A percentile compares a stretch with the other conserved stretches of the same genome.
These are phyloP conservation scores for Callaeas wilsoni DNA, from an alignment of 2,113 vertebrate genomes.

Conservation along the genomic window DNA sequence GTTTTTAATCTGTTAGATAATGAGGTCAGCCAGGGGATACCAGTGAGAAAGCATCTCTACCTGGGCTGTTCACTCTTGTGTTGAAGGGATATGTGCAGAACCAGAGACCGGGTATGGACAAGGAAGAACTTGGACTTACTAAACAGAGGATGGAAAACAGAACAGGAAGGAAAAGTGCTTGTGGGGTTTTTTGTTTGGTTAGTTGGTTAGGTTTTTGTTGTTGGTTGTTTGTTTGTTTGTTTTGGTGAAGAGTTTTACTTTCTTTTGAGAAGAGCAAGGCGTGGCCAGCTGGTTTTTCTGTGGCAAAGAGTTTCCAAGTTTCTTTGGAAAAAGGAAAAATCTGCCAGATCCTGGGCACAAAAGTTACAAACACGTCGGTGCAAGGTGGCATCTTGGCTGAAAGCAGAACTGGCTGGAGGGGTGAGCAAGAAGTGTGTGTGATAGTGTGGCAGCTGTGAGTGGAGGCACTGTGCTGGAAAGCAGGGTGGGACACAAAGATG, in stretches of 20 bases:
- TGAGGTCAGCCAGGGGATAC: not conserved
- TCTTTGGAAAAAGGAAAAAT: not conserved
- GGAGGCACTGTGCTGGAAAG: not conserved
- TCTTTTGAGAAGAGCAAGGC: not conserved
- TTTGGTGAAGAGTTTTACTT: not conserved
- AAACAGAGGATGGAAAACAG: not conserved
- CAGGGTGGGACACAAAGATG: not conserved
- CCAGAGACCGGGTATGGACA: not conserved
- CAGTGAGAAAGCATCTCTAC: not conserved
- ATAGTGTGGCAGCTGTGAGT: not conserved
- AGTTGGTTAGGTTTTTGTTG: not conserved
- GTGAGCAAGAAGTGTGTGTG: not conserved
- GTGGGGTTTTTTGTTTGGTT: not conserved
- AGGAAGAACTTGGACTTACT: not conserved
- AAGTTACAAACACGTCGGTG: not conserved
- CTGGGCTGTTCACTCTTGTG: not conserved
- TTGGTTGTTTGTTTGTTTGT: not conserved
- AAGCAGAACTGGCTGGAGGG: not conserved
- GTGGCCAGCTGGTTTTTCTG: not conserved
- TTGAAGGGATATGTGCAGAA: not conserved
- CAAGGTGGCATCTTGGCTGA: not conserved
- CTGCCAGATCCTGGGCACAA: not conserved
- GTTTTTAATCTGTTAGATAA: not conserved
- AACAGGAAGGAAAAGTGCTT: not conserved
- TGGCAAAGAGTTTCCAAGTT: not conserved